A percentile compares a stretch with the other conserved stretches of the same genome.
Conservation (phyloP, 2,888 invertebrate genomes). For the Polia nebulosa region DNA sequence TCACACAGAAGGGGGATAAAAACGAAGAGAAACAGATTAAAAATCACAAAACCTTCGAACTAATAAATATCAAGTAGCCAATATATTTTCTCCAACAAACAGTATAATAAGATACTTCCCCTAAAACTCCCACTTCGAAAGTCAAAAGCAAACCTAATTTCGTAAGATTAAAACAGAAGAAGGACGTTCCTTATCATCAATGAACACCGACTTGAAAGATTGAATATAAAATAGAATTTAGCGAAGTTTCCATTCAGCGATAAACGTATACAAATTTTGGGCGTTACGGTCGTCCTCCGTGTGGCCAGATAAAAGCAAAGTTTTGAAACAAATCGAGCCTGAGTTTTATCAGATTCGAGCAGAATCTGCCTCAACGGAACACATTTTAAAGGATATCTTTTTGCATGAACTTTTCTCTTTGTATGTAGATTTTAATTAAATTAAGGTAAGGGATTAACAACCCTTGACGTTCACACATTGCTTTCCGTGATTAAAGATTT, state of each 20-base stretch:
- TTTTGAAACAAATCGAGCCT: constrained; percentile 77
- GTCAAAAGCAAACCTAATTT: constrained; percentile 60
- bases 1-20: neutral
- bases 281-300: constrained; percentile 69
- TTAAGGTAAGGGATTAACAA: constrained; percentile 42
- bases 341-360: constrained; percentile 76
- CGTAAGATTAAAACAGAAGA: constrained; percentile 66
- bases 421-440: constrained; percentile 65
- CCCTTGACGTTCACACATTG: constrained; percentile 37
- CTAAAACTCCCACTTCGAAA: constrained; percentile 20
- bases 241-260: constrained; percentile 73
- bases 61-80: constrained; percentile 28
- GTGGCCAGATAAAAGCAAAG: constrained; percentile 79
- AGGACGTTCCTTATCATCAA: constrained; percentile 69
- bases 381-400: constrained; percentile 73
- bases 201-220: constrained; percentile 74
- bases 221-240: constrained; percentile 79
- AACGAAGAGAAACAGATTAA: neutral
- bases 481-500: constrained; percentile 51
- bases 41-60: neutral
- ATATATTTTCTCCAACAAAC: constrained; percentile 17
- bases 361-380: constrained; percentile 70
- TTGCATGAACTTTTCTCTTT: constrained; percentile 73
- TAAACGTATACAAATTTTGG: constrained; percentile 80
- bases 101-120: constrained; percentile 25